Evolutionary conservation across 2,113 vertebrate species (phyloP), one percentile per base, ranked within the genome.

Genomic region (Elgaria multicarinata): DNA sequence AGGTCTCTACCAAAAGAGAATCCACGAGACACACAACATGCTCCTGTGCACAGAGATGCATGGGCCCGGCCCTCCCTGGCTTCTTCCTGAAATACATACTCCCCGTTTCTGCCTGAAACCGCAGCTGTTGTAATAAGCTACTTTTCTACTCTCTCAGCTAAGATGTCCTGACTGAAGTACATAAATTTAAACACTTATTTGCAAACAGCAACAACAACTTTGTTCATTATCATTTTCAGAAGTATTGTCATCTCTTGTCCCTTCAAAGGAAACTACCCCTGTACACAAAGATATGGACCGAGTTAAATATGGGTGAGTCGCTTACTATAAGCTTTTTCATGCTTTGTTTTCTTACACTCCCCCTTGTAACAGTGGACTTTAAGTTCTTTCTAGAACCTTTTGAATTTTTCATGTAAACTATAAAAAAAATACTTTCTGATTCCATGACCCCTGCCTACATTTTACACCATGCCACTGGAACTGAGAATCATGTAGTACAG

Each of bases 281-380:
- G 81, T 67, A 89, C 91, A 86, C 13, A 95, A 83, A 75, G 46
- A 90, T 9, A 88, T 92, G 89, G 94, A 96, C 69, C 87, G 75
- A 44, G 94, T 93, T 80, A 84, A 18, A 77, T 55, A 93, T 84
- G 78, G 95, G 95, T 96, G 80, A 96, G 95, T 94, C n/a, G 86
- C 44, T 88, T 82, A 13, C 36, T 16, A 12, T 24, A 85, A 22
- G 31, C 3, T 39, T 58, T 69, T 66, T 39, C 87, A 42, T 78
- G 24, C 64, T 33, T 20, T 44, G 9, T 8, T 46, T 24, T 10
- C 6, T 62, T 31, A 62, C 62, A 31, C 7, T 28, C 22, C 36
- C n/a, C 16, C 10, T 42, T 16, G 9, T 28, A 28, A 39, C 6
- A 36, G 44, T 71, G 13, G 18, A 36, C 22, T 55, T 39, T 3